Evolutionary conservation across 2,888 invertebrate species (phyloP), one percentile per base, ranked within the genome.

Genomic region (Exephanes ischioxanthus): DNA sequence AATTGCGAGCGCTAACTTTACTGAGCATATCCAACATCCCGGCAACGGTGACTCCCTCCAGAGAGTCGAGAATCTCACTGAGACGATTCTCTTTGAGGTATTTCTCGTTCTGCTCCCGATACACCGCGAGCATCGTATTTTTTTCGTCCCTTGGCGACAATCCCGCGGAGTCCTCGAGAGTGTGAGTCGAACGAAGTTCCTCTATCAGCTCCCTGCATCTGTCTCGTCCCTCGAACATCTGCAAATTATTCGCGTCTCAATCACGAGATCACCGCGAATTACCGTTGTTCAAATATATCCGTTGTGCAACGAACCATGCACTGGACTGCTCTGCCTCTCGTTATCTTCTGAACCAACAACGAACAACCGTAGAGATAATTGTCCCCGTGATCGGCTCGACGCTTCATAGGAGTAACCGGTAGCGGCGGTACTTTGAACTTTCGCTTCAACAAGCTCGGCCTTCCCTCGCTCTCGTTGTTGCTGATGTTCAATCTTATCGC

Each of bases 181-280:
- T 95, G 0, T 96, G 96, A 86, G 96, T 96, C 5, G 96, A 96
- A 92, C 96, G 95, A 90, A 97, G 91, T 94, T 97, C 97, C 77
- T 96, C 95, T 0, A 97, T 97, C 83, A 97, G 93, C 90, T 97
- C 97, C 26, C 95, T 95, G 30, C 96, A 96, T 77, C 96, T 95
- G 82, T 96, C 95, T 82, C 96, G 95, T 0, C 97, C 97, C 92
- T 96, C 96, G 91, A 95, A 96, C 95, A 97, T 97, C 97, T 97
- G 88, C 0, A 87, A 80, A 82, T 75, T 70, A 22, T 3, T 26
- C 26, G 14, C n/a, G 11, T 3, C 30, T 7, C 6, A 33, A 33
- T 7, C 6, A n/a, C 5, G 30, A 63, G 16, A n/a, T 33, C 1
- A n/a, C 2, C 16, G 14, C n/a, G 26, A 61, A 14, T 22, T 26